Conservation (phyloP, 2,113 vertebrate species). For the Leiothrix lutea region DNA sequence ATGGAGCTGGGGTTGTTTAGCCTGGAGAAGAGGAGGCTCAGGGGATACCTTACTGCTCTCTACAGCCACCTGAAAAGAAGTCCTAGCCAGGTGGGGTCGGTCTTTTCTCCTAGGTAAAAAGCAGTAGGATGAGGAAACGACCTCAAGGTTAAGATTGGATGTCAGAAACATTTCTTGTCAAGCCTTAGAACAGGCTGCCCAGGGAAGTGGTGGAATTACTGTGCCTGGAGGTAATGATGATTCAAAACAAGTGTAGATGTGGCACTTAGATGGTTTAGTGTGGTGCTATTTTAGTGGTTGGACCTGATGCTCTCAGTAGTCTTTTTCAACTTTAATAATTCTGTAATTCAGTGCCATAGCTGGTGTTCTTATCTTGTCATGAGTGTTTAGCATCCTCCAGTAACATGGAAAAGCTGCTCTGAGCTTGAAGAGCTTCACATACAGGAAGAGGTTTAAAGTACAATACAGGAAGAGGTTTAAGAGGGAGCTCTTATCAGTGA, state of each 20-base stretch:
- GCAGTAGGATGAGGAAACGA: background rate
- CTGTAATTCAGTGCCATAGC: background rate
- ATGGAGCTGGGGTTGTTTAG: background rate
- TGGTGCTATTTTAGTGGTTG: background rate
- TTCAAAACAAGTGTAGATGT: background rate
- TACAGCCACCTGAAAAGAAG: background rate
- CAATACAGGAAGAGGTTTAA: background rate
- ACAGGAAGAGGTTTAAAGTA: background rate
- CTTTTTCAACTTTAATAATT: background rate
- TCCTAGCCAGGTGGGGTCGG: background rate
- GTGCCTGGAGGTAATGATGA: background rate
- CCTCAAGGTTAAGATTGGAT: background rate
- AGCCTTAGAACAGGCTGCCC: background rate
- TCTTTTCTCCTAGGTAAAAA: background rate
- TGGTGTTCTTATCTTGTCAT: background rate
- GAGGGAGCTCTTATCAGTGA: background rate
- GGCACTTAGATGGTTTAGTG: background rate
- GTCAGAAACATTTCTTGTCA: background rate
- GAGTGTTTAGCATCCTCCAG: background rate
- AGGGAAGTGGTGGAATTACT: too few species aligned
- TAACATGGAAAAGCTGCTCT: background rate
- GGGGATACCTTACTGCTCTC: background rate
- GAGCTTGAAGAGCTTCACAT: background rate
- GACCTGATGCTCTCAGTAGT: background rate
- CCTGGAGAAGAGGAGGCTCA: background rate